phyloP scores from a whole-genome alignment of 1,140 invertebrate species.

The Eriosoma lanigerum region DNA sequence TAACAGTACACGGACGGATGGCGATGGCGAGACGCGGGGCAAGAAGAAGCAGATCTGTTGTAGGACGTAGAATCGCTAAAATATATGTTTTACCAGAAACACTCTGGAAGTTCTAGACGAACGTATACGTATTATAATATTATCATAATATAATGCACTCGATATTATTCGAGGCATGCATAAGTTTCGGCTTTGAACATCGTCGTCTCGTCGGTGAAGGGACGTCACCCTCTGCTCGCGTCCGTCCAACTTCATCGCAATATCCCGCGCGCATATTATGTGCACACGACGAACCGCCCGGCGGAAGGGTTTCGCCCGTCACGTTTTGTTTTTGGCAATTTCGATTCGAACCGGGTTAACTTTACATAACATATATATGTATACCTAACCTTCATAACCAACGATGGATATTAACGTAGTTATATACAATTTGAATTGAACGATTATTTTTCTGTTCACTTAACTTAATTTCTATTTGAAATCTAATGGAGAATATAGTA shows the following conservation, averaged over 20 bases:
- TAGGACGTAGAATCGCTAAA: background rate
- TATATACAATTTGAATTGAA: too few relatives aligned
- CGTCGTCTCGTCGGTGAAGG: background rate
- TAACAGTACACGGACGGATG: too few relatives aligned
- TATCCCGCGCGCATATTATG: too few relatives aligned
- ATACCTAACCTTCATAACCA: too few relatives aligned
- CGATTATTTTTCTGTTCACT: too few relatives aligned
- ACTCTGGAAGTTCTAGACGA: slow-evolving; percentile 29
- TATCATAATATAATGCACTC: too few relatives aligned
- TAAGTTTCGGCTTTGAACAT: slow-evolving; percentile 45
- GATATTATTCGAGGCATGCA: slow-evolving; percentile 46
- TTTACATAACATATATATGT: too few relatives aligned
- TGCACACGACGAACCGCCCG: background rate
- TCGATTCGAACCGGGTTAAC: slow-evolving; percentile 28
- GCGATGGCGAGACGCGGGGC: too few relatives aligned
- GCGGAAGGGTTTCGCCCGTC: slow-evolving; percentile 4
- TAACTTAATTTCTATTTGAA: too few relatives aligned
- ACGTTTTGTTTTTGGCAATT: slow-evolving; percentile 40
- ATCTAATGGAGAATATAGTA: too few relatives aligned
- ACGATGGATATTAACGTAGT: too few relatives aligned
- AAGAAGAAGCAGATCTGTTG: background rate
- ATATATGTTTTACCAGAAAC: slow-evolving; percentile 37
- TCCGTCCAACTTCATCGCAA: slow-evolving; percentile 29
- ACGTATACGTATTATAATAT: slow-evolving; percentile 14
- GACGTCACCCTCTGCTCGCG: background rate